Conservation (phyloP, 2,888 invertebrate species). For the Podabrus alpinus region DNA sequence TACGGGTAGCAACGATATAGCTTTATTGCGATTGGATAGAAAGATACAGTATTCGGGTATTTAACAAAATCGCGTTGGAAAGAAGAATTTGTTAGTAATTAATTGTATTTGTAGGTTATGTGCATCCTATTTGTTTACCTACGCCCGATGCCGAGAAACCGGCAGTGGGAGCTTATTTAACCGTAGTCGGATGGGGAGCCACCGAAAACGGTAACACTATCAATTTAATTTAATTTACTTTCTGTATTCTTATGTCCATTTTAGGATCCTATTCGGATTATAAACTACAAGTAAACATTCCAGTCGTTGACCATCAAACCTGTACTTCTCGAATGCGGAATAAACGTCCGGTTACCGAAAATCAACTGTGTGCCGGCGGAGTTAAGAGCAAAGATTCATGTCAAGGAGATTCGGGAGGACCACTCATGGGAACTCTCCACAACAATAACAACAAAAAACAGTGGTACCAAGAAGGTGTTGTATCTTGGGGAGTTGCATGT, state of each 20-base stretch:
- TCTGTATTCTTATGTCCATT: background rate
- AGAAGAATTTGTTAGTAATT: background rate
- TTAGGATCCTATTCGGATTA: conserved; percentile 8
- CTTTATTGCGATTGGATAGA: conserved; percentile 57
- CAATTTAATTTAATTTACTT: background rate
- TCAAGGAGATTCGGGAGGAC: conserved; percentile 77
- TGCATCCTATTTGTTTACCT: conserved; percentile 63
- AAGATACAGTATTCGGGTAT: conserved; percentile 56
- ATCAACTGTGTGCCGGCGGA: conserved; percentile 49
- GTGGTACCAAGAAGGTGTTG: conserved; percentile 63
- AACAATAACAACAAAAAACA: background rate
- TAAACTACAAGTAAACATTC: conserved; percentile 28
- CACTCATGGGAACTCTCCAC: conserved; percentile 53
- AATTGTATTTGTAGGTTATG: conserved; percentile 49
- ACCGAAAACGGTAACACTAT: conserved; percentile 27
- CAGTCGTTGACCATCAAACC: conserved; percentile 9
- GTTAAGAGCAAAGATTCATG: conserved; percentile 66
- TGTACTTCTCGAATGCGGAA: conserved; percentile 7
- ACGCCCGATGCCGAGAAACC: conserved; percentile 25
- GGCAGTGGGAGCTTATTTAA: background rate
- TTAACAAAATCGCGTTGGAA: background rate
- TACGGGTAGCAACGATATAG: conserved; percentile 51
- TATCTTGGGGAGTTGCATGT: conserved; percentile 84
- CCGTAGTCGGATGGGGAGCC: conserved; percentile 29
- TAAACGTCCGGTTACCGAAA: conserved; percentile 36